Evolutionary conservation across 2,797 vertebrate genomes (phyloP), one percentile per base, ranked within the genome.

Genomic region (Poecilia wingei): DNA sequence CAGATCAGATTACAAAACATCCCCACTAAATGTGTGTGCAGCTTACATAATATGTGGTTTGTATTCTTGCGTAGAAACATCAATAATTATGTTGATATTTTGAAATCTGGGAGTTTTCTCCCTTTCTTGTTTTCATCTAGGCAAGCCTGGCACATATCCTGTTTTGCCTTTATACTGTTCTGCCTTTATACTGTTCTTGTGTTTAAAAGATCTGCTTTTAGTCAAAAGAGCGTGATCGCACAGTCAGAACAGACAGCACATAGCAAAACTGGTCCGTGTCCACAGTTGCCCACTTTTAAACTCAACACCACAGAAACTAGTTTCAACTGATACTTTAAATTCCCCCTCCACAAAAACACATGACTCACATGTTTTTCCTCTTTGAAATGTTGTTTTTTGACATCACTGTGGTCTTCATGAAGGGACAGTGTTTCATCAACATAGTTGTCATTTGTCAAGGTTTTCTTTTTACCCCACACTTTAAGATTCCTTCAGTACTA

Each of bases 91-190:
- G 31, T 4, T 12, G 39, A 43, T 25, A 78, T 83, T 81, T 86
- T 84, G n/a, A 74, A 81, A 82, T 87, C 71, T 53, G 59, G 73
- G 51, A 57, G 39, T 16, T 51, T 51, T 6, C 36, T 9, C 74
- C 57, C 83, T 31, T 3, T 28, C 41, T 46, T 7, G 10, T 45
- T 16, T 70, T 57, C 77, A 49, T 74, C 47, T 59, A n/a, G 72
- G 59, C 46, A 73, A 51, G 36, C 20, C 69, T 69, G 79, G 77
- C 87, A 66, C 33, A 76, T 81, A 90, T 93, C 87, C 89, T 85
- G 83, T 84, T 89, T 84, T 28, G 79, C 69, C 78, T 64, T 64
- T 64, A 51, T 22, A 43, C 89, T 85, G 83, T 84, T 89, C 83
- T 28, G 79, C 69, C 78, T 64, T 64, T 64, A 51, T 36, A 1